Conservation (phyloP, 2,113 vertebrate genomes). For the Phyllostomus hastatus region DNA sequence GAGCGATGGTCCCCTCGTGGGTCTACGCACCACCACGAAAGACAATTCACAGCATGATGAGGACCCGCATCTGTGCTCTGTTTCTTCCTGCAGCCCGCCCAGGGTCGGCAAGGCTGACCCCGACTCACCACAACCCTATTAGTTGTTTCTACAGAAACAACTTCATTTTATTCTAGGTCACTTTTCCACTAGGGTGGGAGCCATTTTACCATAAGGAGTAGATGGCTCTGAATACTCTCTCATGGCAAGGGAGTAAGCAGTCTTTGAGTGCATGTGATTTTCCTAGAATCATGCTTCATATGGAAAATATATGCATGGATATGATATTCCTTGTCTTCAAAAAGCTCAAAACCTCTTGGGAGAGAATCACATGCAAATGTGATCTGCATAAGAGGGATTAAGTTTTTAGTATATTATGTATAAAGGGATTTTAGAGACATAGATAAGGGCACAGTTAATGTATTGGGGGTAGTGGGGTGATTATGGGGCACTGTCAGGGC, state of each 20-base stretch:
- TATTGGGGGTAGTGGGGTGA: rapidly evolving
- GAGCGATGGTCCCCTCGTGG: background rate
- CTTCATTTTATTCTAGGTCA: background rate
- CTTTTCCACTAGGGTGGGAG: background rate
- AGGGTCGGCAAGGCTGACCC: rapidly evolving
- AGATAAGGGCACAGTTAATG: background rate
- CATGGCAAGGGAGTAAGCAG: background rate
- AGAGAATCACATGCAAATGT: background rate
- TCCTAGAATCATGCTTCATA: background rate
- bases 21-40: background rate
- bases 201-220: background rate
- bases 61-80: background rate
- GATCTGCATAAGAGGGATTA: too few relatives aligned
- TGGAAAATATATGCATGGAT: background rate
- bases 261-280: background rate
- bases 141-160: background rate
- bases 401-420: background rate
- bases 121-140: background rate
- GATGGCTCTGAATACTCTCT: background rate
- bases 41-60: background rate
- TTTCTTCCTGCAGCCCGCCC: background rate
- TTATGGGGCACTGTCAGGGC: rapidly evolving
- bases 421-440: background rate
- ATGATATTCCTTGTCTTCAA: background rate
- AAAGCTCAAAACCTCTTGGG: background rate